Evolutionary conservation across 2,797 vertebrate species (phyloP), one percentile per base, ranked within the genome.

Genomic region (Garrulus glandarius): DNA sequence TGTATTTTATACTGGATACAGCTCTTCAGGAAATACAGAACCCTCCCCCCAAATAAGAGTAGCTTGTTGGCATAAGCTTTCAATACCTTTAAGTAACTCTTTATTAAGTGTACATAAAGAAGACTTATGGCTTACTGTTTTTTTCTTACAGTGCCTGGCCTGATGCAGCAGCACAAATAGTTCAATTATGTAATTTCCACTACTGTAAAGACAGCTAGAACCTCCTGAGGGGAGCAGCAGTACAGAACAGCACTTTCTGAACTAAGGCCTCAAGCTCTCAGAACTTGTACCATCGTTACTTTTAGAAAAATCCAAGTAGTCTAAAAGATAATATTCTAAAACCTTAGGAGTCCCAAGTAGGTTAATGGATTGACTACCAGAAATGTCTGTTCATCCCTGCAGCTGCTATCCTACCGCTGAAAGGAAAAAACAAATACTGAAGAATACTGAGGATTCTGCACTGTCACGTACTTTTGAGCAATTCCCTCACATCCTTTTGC

Each of bases 11-110:
- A 63, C 47, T n/a, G 34, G 10, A 71, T 61, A 79, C 12, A 75
- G 17, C 30, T 87, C 60, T 84, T 69, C 29, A 60, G 67, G 47
- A 84, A 88, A 91, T 26, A 56, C 0, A 82, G 67, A 56, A 59
- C 17, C 11, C 52, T 70, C 15, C 41, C 18, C 22, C 13, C 41
- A 50, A 56, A 4, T 53, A 65, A 36, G 22, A 71, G 52, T 1
- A 57, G 78, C 60, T 84, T 72, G 36, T 27, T 81, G 65, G 91
- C 67, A 70, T 27, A 76, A 91, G 52, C 71, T 91, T 82, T 88
- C 65, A 71, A 34, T 74, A 84, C 44, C 55, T 89, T 87, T 82
- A 86, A 96, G 65, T 81, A 95, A 78, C 79, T 77, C 50, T 69
- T 75, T 37, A 47, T 53, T 46, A 67, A 67, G 37, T 13, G n/a